Percentiles rank a stretch among this genome's conserved stretches.
These are phyloP conservation scores for Ceryle rudis DNA, from an alignment of 2,797 vertebrate species.

Conservation along the genomic window DNA sequence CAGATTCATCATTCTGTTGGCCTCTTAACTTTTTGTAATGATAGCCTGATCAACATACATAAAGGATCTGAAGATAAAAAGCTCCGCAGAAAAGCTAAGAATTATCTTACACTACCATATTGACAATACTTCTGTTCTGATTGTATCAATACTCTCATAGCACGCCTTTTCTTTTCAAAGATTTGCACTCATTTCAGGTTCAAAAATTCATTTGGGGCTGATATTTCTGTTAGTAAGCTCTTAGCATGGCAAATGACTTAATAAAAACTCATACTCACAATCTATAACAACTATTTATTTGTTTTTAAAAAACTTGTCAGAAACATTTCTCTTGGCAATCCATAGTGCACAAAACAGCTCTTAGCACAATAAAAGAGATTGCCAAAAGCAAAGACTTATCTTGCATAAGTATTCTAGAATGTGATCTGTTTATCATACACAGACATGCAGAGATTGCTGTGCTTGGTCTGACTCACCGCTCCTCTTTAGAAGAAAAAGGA, in stretches of 20 bases:
- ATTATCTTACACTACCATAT: background rate
- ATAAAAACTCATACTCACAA: background rate
- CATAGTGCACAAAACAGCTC: background rate
- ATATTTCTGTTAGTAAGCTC: background rate
- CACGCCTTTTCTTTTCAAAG: background rate
- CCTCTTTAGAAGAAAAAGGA: background rate
- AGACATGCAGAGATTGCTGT: background rate
- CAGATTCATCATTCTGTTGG: background rate
- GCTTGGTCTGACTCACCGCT: background rate
- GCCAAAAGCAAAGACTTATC: background rate
- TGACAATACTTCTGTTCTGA: background rate
- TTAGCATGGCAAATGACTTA: background rate
- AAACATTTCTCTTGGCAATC: background rate
- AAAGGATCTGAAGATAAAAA: background rate
- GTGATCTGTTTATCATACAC: background rate
- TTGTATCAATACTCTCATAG: background rate
- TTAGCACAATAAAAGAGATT: background rate
- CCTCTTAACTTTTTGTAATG: background rate
- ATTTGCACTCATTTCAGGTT: background rate
- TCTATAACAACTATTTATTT: background rate
- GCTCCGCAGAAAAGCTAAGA: background rate
- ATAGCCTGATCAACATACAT: background rate
- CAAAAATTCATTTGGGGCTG: background rate
- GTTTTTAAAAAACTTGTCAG: background rate
- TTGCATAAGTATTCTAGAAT: background rate